A percentile compares a stretch with the other conserved stretches of the same genome.
These are phyloP conservation scores for Ophonus ardosiacus DNA, from an alignment of 2,888 invertebrate genomes.

Conservation along the genomic window DNA sequence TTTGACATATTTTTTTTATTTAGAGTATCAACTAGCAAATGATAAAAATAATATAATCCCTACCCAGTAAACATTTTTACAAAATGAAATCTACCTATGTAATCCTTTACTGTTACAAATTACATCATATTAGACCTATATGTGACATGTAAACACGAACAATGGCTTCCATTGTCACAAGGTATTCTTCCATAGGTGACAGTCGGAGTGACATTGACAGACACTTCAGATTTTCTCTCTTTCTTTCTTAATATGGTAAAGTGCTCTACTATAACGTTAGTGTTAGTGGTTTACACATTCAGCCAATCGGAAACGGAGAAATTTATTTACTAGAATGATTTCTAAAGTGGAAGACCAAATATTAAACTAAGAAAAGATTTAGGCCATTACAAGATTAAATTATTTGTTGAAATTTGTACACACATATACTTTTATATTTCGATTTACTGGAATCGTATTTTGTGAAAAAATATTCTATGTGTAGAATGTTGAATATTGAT, in stretches of 20 bases:
- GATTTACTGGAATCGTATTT: background rate
- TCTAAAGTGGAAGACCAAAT: background rate
- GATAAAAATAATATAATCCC: background rate
- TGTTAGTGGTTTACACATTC: background rate
- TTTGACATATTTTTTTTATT: too few species aligned
- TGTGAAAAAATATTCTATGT: background rate
- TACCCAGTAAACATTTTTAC: background rate
- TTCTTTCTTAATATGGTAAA: conserved; percentile 42
- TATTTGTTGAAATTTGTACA: background rate
- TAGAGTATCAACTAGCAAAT: too few species aligned
- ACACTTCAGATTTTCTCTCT: conserved; percentile 7
- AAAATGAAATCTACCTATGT: background rate
- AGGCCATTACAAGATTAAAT: background rate
- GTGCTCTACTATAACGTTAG: conserved; percentile 2
- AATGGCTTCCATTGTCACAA: conserved; percentile 22
- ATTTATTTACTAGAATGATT: conserved; percentile 1
- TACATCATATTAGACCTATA: background rate
- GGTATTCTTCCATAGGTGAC: conserved; percentile 28
- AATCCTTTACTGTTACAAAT: conserved; percentile 20
- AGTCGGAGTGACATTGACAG: conserved; percentile 31
- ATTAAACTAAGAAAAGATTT: background rate
- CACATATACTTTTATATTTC: background rate
- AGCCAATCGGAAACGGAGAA: conserved; percentile 15
- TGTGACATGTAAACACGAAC: conserved; percentile 37
- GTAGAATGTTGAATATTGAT: too few species aligned